A percentile compares a stretch with the other conserved stretches of the same genome.
These are phyloP conservation scores for Callionymus lyra DNA, from an alignment of 2,113 vertebrate genomes.

Conservation along the genomic window DNA sequence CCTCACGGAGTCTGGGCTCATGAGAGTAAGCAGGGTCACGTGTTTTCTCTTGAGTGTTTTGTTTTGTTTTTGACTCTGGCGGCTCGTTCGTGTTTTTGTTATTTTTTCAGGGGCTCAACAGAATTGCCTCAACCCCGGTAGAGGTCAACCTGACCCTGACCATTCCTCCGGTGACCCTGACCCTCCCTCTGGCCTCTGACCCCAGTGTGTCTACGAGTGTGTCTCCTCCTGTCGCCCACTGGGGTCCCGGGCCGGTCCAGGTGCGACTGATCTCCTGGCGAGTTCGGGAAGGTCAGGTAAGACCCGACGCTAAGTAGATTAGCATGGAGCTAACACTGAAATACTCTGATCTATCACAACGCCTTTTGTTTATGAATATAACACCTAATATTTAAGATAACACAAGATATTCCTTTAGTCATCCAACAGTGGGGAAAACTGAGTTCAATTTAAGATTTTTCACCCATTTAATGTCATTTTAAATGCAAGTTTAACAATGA, in stretches of 20 bases:
- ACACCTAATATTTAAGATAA: no score
- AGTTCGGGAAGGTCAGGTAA: slow-evolving; percentile 79
- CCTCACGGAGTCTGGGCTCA: slow-evolving; percentile 77
- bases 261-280: slow-evolving; percentile 78
- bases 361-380: no score
- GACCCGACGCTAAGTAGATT: no score
- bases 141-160: slow-evolving; percentile 73
- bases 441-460: no score
- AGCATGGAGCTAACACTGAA: no score
- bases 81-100: not conserved
- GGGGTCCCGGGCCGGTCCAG: slow-evolving; percentile 72
- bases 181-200: slow-evolving; percentile 72
- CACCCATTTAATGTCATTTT: no score
- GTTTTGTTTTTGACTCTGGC: not conserved
- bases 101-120: slow-evolving; percentile 67
- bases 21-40: slow-evolving; percentile 65
- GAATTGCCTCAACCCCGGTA: slow-evolving; percentile 70
- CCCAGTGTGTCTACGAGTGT: slow-evolving; percentile 63
- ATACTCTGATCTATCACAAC: no score
- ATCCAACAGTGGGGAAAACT: no score
- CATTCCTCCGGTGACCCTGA: slow-evolving; percentile 68
- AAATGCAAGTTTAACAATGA: no score
- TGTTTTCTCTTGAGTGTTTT: not conserved
- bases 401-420: no score
- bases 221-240: slow-evolving; percentile 77